Evolutionary conservation across 2,113 vertebrate species (phyloP), one percentile per base, ranked within the genome.

Genomic region (Camelus dromedarius): DNA sequence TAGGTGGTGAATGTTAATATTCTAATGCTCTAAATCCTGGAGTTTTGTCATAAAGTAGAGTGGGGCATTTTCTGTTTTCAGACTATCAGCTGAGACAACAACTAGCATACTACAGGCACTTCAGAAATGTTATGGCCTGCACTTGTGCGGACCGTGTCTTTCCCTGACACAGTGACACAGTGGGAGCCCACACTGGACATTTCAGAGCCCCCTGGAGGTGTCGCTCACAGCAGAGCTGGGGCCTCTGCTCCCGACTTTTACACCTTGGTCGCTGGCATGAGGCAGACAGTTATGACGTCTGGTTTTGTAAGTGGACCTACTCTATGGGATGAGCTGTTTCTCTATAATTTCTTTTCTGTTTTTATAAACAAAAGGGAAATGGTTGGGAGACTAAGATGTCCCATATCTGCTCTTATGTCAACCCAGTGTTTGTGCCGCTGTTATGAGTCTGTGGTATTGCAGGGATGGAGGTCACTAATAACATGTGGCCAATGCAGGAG

Each of bases 261-360:
- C 48, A 72, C 14, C n/a, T 24, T 20, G 22, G 8, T 14, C 22
- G 38, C 64, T 19, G 8, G 13, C 3, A 0, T 9, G 38, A 56
- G 73, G 6, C 30, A 6, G 6, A 20, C 15, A 1, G 38, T 22
- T 35, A 46, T 26, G 6, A 6, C 1, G 3, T 15, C 24, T 50
- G 11, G 32, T 88, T 58, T 67, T 48, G 3, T 66, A 10, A 62
- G 75, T 16, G 58, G 38, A 35, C 82, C 15, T 35, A 8, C 26
- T 26, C 30, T 18, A 7, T 50, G 88, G 79, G 54, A 42, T 26
- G 76, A 66, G 42, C 9, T 42, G 0, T 52, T 75, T 79, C 66
- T n/a, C 67, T 13, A 1, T 86, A 15, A 24, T 48, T 70, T 67
- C 48, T 22, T 35, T 89, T 89, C 79, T 60, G 6, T 64, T 38